Conservation (phyloP, 2,797 vertebrate genomes). For the Malacoraja senta region DNA sequence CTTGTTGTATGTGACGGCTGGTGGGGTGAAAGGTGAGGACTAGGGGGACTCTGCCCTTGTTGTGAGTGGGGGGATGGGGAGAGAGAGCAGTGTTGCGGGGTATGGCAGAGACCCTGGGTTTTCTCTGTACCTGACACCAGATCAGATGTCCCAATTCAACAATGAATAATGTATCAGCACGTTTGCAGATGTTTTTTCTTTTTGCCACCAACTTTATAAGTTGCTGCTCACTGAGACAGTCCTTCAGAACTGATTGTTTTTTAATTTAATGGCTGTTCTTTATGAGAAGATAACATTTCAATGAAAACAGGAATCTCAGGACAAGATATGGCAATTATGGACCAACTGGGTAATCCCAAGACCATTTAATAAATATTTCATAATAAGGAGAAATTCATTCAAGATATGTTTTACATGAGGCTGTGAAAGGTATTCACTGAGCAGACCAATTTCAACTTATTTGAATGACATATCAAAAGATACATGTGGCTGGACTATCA, state of each 20-base stretch:
- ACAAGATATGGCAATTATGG: background rate
- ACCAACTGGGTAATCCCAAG: background rate
- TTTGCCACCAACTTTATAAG: background rate
- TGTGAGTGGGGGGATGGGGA: too few species aligned
- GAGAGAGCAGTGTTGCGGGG: too few species aligned
- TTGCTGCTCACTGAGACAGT: background rate
- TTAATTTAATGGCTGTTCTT: background rate
- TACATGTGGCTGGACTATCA: background rate
- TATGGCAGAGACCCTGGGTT: too few species aligned
- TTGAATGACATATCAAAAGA: background rate
- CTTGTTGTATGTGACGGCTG: too few species aligned
- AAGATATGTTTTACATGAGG: background rate
- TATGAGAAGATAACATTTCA: background rate
- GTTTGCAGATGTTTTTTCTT: too few species aligned
- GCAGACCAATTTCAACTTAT: background rate
- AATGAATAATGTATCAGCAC: too few species aligned
- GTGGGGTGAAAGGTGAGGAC: too few species aligned
- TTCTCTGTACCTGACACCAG: too few species aligned
- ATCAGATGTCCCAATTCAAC: too few species aligned
- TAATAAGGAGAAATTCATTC: background rate
- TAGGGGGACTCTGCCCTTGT: too few species aligned
- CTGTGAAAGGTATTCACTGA: background rate
- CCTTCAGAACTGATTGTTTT: background rate
- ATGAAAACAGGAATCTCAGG: background rate
- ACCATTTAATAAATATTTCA: background rate